A percentile compares a stretch with the other conserved stretches of the same genome.
Conservation (phyloP, 2,797 vertebrate genomes). For the Lagocephalus sceleratus region DNA sequence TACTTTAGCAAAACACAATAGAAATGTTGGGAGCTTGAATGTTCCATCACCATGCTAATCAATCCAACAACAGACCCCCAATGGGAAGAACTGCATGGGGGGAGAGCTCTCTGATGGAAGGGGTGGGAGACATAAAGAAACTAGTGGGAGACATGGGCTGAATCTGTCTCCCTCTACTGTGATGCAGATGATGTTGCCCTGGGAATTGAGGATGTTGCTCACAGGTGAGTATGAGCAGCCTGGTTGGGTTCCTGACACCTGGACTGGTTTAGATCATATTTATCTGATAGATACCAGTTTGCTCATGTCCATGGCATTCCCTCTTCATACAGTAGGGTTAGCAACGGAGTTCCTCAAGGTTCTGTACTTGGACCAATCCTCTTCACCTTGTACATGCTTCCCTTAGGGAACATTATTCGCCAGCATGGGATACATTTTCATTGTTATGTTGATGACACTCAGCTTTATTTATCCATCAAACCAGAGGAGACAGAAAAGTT, state of each 20-base stretch:
- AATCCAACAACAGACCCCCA: constrained; percentile 17
- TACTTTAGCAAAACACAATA: background rate
- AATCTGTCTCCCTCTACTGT: constrained; percentile 7
- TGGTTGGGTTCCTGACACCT: constrained; percentile 45
- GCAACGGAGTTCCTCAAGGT: no score
- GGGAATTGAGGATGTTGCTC: constrained; percentile 45
- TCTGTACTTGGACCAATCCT: no score
- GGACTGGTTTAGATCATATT: no score
- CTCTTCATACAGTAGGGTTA: no score
- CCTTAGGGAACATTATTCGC: no score
- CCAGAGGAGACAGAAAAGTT: no score
- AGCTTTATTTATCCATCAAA: no score
- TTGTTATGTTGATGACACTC: no score
- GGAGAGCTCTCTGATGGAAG: constrained; percentile 19
- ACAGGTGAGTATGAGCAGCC: constrained; percentile 62
- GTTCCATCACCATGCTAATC: constrained; percentile 32
- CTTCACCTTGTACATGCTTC: no score
- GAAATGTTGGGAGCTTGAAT: constrained; percentile 13
- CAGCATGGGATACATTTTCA: no score
- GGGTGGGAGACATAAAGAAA: background rate
- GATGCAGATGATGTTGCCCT: constrained; percentile 23
- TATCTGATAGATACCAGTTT: no score
- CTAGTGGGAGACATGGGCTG: constrained; percentile 15
- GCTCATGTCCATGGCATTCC: no score
- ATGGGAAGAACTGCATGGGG: constrained; percentile 27